Conservation (phyloP, 2,113 vertebrate species). For the Hippocampus comes region DNA sequence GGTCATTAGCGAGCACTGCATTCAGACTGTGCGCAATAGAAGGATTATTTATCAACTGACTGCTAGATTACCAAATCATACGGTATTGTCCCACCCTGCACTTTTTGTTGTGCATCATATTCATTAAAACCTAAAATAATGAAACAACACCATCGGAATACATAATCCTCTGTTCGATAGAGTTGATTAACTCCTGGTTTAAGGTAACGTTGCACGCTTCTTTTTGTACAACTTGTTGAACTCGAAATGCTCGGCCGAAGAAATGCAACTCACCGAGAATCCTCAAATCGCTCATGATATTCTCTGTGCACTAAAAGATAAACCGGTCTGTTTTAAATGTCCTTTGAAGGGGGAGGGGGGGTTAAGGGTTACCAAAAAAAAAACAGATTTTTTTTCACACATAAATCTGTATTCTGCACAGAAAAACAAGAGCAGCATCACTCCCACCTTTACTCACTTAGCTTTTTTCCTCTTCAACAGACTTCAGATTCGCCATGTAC, state of each 20-base stretch:
- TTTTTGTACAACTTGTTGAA: background rate
- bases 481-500: slow-evolving; percentile 94
- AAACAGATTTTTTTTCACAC: too few relatives aligned
- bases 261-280: background rate
- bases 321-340: background rate
- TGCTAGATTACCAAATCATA: slow-evolving; percentile 49
- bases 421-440: too few relatives aligned
- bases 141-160: slow-evolving; percentile 27
- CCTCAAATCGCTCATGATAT: background rate
- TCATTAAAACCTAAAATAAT: slow-evolving; percentile 28
- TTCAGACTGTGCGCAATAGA: slow-evolving; percentile 50
- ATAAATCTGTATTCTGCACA: too few relatives aligned
- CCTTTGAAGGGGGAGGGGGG: background rate
- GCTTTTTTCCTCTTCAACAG: slow-evolving; percentile 63
- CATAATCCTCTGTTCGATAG: slow-evolving; percentile 5
- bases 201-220: background rate
- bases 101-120: slow-evolving; percentile 12
- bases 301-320: background rate
- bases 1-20: slow-evolving; percentile 67
- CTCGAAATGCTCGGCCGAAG: background rate
- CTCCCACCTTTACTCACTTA: background rate
- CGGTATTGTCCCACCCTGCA: slow-evolving; percentile 25
- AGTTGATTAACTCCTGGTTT: background rate
- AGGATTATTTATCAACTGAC: slow-evolving; percentile 63
- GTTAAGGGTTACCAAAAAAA: too few relatives aligned